Conservation (phyloP, 2,797 vertebrate species). For the Oryzias sinensis region DNA sequence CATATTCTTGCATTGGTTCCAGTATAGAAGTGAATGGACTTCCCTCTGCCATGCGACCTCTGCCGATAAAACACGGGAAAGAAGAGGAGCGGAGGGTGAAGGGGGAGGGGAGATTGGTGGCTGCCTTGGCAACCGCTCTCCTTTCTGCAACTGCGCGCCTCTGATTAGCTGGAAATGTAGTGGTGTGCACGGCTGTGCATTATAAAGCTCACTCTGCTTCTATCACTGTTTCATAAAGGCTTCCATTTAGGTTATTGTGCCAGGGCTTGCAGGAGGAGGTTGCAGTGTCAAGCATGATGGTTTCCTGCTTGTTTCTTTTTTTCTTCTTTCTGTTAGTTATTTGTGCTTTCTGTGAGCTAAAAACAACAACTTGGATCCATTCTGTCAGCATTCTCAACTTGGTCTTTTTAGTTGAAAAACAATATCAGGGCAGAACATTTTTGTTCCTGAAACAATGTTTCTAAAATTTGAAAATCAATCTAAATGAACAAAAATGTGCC, state of each 20-base stretch:
- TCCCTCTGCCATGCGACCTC: slow-evolving; percentile 85
- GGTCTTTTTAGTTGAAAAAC: no score
- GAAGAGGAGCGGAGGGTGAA: slow-evolving; percentile 63
- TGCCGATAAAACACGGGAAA: slow-evolving; percentile 83
- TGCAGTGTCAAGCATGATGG: slow-evolving; percentile 31
- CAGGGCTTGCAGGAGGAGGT: slow-evolving; percentile 47
- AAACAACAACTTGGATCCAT: slow-evolving; percentile 19
- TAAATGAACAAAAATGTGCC: no score
- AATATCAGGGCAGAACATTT: no score
- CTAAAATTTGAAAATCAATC: no score
- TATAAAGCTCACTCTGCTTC: slow-evolving; percentile 64
- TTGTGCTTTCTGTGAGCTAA: slow-evolving; percentile 9
- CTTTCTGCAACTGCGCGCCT: slow-evolving; percentile 78
- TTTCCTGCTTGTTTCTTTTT: slow-evolving; percentile 17
- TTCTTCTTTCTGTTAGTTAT: slow-evolving; percentile 20
- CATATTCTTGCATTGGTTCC: slow-evolving; percentile 77
- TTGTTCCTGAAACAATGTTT: no score
- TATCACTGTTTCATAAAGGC: slow-evolving; percentile 67
- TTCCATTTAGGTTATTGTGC: slow-evolving; percentile 73
- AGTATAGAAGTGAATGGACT: slow-evolving; percentile 74
- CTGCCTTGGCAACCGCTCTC: slow-evolving; percentile 80
- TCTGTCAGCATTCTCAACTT: no score
- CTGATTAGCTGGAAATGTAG: slow-evolving; percentile 79
- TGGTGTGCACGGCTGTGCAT: slow-evolving; percentile 67
- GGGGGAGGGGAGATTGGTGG: slow-evolving; percentile 77